phyloP scores from a whole-genome alignment of 2,797 vertebrate genomes.

The Pangasius mekongensis region DNA sequence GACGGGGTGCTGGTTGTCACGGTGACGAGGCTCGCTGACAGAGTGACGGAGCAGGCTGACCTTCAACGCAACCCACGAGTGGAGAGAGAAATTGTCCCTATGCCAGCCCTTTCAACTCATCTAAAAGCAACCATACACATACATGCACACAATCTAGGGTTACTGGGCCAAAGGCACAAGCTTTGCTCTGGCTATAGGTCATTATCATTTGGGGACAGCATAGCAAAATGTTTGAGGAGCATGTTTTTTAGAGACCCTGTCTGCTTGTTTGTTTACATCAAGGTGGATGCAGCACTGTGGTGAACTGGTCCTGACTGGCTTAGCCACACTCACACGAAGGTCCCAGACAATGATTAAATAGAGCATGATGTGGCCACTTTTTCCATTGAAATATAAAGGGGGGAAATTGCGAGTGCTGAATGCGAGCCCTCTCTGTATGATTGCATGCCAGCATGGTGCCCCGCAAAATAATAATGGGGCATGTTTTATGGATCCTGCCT shows the following conservation, averaged over 20 bases:
- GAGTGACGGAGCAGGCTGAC: slow-evolving; percentile 73
- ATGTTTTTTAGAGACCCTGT: background rate
- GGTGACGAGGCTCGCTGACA: slow-evolving; percentile 68
- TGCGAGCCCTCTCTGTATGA: slow-evolving; percentile 69
- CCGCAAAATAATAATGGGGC: slow-evolving; percentile 69
- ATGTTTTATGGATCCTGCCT: slow-evolving; percentile 73
- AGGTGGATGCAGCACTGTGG: slow-evolving; percentile 16
- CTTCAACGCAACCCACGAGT: slow-evolving; percentile 61
- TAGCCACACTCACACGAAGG: slow-evolving; percentile 58
- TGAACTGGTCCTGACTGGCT: slow-evolving; percentile 47
- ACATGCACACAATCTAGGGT: slow-evolving; percentile 19
- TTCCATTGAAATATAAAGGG: slow-evolving; percentile 52
- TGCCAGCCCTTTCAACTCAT: slow-evolving; percentile 35
- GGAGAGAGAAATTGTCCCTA: slow-evolving; percentile 31
- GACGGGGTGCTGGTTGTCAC: slow-evolving; percentile 71
- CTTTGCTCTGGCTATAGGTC: background rate
- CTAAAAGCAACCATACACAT: slow-evolving; percentile 9
- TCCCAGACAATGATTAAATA: slow-evolving; percentile 68
- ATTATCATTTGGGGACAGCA: background rate
- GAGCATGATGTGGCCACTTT: slow-evolving; percentile 59
- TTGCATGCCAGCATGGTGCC: slow-evolving; percentile 74
- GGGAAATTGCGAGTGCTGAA: slow-evolving; percentile 69
- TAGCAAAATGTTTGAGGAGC: background rate
- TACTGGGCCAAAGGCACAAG: slow-evolving; percentile 1
- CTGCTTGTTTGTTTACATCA: slow-evolving; percentile 7